Conservation (phyloP, 1,140 invertebrate genomes). For the Chrysomallon squamiferum region DNA sequence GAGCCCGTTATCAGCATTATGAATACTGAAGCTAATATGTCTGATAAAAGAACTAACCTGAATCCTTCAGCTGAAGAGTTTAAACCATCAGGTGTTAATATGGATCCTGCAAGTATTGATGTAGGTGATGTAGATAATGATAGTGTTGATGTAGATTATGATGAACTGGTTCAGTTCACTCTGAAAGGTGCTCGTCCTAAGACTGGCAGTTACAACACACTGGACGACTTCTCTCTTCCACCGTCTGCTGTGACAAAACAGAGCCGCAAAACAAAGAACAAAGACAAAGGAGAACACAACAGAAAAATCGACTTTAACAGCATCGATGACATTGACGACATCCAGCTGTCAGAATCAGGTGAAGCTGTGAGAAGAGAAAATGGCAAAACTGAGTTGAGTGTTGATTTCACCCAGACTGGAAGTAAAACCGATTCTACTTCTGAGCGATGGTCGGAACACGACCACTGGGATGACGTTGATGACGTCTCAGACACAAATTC, state of each 20-base stretch:
- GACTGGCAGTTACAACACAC: neutral
- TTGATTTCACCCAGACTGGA: too few relatives aligned
- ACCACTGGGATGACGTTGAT: too few relatives aligned
- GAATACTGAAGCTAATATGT: neutral
- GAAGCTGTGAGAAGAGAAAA: too few relatives aligned
- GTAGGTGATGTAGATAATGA: neutral
- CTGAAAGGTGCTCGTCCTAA: neutral
- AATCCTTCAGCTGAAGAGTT: slow-evolving; percentile 18
- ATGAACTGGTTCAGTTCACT: neutral
- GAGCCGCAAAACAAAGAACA: neutral
- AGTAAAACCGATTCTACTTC: too few relatives aligned
- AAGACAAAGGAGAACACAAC: neutral
- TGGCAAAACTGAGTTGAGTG: too few relatives aligned
- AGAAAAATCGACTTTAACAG: neutral
- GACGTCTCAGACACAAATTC: too few relatives aligned
- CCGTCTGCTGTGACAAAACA: too few relatives aligned
- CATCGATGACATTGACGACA: slow-evolving; percentile 3
- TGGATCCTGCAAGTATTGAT: neutral
- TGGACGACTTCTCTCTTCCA: neutral
- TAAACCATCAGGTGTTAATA: neutral
- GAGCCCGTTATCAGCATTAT: neutral
- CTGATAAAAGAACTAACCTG: neutral
- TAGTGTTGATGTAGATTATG: neutral
- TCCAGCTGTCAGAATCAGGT: too few relatives aligned
- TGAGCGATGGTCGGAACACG: too few relatives aligned